Conservation (phyloP, 1,140 invertebrate species). For the Centruroides sculpturatus region DNA sequence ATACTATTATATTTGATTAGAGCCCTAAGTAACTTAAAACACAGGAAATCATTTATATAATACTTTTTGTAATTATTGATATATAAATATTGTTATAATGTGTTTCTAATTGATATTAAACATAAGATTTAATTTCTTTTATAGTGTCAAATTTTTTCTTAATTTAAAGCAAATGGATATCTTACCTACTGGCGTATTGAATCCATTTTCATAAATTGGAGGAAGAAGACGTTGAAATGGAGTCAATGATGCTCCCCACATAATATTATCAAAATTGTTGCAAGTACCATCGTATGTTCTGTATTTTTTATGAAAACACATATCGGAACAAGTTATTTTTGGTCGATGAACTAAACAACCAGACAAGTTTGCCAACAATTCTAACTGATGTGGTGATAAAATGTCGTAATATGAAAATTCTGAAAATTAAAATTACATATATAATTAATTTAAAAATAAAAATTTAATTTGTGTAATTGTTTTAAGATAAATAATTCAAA, state of each 20-base stretch:
- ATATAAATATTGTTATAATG: too few species aligned
- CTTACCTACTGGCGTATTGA: conserved; percentile 67
- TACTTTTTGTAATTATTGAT: too few species aligned
- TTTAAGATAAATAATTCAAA: too few species aligned
- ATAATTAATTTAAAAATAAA: not conserved
- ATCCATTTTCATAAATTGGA: conserved; percentile 93
- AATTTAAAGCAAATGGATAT: too few species aligned
- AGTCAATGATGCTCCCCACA: conserved; percentile 82
- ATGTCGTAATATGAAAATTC: conserved; percentile 67
- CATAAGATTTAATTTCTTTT: too few species aligned
- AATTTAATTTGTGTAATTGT: too few species aligned
- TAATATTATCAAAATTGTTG: conserved; percentile 83
- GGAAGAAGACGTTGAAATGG: conserved; percentile 67
- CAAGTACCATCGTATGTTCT: conserved; percentile 84
- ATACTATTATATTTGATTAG: too few species aligned
- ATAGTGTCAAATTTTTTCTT: too few species aligned
- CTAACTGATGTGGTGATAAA: conserved; percentile 54
- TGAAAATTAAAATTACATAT: conserved; percentile 21
- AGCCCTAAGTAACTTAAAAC: too few species aligned
- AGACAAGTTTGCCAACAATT: conserved; percentile 68
- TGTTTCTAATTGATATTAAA: too few species aligned
- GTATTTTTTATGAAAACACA: conserved; percentile 82
- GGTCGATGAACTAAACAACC: conserved; percentile 61
- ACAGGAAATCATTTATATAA: too few species aligned
- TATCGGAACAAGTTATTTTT: conserved; percentile 55